Percentiles rank a stretch among this genome's conserved stretches.
Conservation (phyloP, 2,888 invertebrate species). For the Lepeophtheirus nordmannii region DNA sequence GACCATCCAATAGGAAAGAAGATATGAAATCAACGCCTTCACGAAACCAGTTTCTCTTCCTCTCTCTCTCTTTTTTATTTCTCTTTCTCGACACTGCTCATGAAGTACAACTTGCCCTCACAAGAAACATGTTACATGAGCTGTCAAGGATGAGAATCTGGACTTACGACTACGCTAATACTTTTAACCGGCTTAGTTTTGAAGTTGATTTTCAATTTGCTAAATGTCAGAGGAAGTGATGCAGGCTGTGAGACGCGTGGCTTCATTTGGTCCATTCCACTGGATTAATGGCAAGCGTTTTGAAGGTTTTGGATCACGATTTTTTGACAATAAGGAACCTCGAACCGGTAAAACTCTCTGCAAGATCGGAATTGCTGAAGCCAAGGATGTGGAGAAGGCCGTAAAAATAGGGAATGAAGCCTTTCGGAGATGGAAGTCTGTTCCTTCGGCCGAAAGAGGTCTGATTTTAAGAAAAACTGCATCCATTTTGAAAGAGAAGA, state of each 20-base stretch:
- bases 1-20: too few relatives aligned
- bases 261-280: constrained; percentile 29
- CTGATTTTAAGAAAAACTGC: constrained; percentile 35
- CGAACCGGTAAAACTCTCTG: constrained; percentile 29
- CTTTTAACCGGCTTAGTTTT: too few relatives aligned
- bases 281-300: constrained; percentile 29
- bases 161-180: too few relatives aligned
- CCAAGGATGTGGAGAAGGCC: constrained; percentile 35
- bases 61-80: constrained; percentile 29
- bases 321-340: constrained; percentile 29
- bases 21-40: too few relatives aligned
- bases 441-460: constrained; percentile 34
- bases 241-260: neutral
- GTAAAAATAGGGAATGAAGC: constrained; percentile 34
- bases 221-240: neutral
- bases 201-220: neutral
- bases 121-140: neutral
- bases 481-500: constrained; percentile 34
- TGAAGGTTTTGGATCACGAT: constrained; percentile 21
- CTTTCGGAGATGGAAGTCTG: constrained; percentile 34
- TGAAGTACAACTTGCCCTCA: too few relatives aligned
- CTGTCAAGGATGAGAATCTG: neutral
- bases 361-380: constrained; percentile 29
- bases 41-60: neutral
- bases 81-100: too few relatives aligned